Evolutionary conservation across 2,888 invertebrate species (phyloP), one percentile per base, ranked within the genome.

Genomic region (Drosophila anomalata): DNA sequence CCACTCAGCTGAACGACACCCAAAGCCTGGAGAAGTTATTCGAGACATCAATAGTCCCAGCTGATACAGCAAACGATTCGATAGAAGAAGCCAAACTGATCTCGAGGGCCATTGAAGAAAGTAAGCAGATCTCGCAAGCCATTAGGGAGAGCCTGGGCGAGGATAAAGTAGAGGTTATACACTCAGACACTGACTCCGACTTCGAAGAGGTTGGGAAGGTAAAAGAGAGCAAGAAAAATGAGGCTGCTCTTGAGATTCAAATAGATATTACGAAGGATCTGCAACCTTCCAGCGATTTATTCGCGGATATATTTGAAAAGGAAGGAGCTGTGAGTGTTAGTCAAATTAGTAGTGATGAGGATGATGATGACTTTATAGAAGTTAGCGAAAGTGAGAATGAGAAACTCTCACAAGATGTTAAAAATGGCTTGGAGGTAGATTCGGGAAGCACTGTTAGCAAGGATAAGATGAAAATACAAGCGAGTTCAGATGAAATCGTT

Each of bases 241-340:
- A 44, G 24, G 8, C 14, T 71, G 9, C 60, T 22, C 50, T 73
- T 0, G 92, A 93, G 84, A 91, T 93, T 63, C 79, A 91, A 67
- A 91, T 94, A 26, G 91, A 94, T 87, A 85, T 93, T 42, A 91
- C 92, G 46, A 89, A 93, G 61, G 88, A 91, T 68, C 77, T 91
- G 17, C 87, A 91, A 75, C 79, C 85, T 20, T 90, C 92, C 9
- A 94, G 95, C 83, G 95, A 95, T 90, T 92, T 96, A 63, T 96
- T 96, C 92, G 94, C 94, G n/a, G 96, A 96, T 91, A 90, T 96
- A 65, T 96, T 96, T 53, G 53, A 51, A 11, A 33, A 9, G 7
- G 39, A 12, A 9, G 11, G 12, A 4, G 2, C 41, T 7, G 39
- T 17, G 2, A 3, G 2, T n/a, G 36, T 7, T 2, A 36, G 8